Conservation (phyloP, 2,888 invertebrate species). For the Trypoxylon attenuatum region DNA sequence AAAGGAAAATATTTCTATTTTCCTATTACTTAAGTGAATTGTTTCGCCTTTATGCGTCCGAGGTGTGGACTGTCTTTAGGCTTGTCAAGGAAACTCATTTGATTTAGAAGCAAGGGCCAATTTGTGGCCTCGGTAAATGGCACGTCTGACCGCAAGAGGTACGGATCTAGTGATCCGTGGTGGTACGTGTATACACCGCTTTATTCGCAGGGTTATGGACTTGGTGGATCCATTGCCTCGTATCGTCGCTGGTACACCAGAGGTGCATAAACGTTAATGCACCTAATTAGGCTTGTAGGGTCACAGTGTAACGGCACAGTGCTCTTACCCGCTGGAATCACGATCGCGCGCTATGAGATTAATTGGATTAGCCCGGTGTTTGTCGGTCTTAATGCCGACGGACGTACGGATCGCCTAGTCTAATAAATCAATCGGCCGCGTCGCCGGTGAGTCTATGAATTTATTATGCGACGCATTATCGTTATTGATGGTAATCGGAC, state of each 20-base stretch:
- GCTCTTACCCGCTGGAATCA: conserved; percentile 41
- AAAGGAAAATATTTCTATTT: too few species aligned
- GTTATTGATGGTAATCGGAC: conserved; percentile 28
- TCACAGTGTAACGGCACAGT: conserved; percentile 20
- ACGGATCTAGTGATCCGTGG: too few species aligned
- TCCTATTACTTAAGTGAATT: too few species aligned
- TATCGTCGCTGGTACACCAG: conserved; percentile 23
- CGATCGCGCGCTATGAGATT: conserved; percentile 39
- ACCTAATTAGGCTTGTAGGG: conserved; percentile 43
- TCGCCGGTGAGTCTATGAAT: conserved; percentile 18
- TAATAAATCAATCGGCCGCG: conserved; percentile 48
- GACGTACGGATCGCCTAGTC: conserved; percentile 20
- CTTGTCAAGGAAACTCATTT: too few species aligned
- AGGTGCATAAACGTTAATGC: conserved; percentile 37
- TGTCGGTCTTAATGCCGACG: conserved; percentile 43
- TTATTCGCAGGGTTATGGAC: too few species aligned
- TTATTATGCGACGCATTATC: conserved; percentile 39
- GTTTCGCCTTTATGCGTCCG: too few species aligned
- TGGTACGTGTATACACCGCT: too few species aligned
- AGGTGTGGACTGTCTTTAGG: too few species aligned
- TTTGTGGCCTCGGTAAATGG: too few species aligned
- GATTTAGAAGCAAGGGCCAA: too few species aligned
- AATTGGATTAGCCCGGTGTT: conserved; percentile 45
- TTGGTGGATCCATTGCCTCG: too few species aligned
- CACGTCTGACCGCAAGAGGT: too few species aligned